These are phyloP conservation scores for Sphinx pinastri DNA, from an alignment of 2,888 invertebrate species.

Conservation along the genomic window DNA sequence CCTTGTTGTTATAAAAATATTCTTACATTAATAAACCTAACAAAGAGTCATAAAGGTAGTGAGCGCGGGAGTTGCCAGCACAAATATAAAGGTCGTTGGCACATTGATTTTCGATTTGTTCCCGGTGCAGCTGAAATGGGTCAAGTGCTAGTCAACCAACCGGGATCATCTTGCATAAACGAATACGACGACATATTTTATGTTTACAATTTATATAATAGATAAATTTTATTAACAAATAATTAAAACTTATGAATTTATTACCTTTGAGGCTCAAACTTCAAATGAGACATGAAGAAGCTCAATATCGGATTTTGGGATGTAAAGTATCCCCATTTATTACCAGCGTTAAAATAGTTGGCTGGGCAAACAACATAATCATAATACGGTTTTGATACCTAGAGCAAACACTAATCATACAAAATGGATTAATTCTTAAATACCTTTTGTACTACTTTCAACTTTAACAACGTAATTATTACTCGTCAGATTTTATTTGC, in stretches of 20 bases:
- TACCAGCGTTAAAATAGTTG: too few species aligned
- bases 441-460: not conserved
- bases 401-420: too few species aligned
- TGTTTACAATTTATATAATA: not conserved
- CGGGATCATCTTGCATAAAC: constrained; percentile 45
- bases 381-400: too few species aligned
- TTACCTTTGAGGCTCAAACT: too few species aligned
- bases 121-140: constrained; percentile 71
- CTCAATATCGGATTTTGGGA: too few species aligned
- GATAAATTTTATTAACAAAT: not conserved
- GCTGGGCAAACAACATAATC: too few species aligned
- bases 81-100: constrained; percentile 57
- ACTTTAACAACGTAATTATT: not conserved
- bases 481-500: constrained; percentile 26
- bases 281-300: too few species aligned
- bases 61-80: constrained; percentile 63
- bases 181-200: not conserved
- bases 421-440: too few species aligned
- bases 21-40: constrained; percentile 9
- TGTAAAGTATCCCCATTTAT: too few species aligned
- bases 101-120: constrained; percentile 82
- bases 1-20: not conserved
- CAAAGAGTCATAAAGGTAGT: constrained; percentile 44
- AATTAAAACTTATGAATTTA: too few species aligned
- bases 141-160: constrained; percentile 70